Evolutionary conservation across 2,888 invertebrate genomes (phyloP).

Genomic region (Leptinotarsa rubiginosa): DNA sequence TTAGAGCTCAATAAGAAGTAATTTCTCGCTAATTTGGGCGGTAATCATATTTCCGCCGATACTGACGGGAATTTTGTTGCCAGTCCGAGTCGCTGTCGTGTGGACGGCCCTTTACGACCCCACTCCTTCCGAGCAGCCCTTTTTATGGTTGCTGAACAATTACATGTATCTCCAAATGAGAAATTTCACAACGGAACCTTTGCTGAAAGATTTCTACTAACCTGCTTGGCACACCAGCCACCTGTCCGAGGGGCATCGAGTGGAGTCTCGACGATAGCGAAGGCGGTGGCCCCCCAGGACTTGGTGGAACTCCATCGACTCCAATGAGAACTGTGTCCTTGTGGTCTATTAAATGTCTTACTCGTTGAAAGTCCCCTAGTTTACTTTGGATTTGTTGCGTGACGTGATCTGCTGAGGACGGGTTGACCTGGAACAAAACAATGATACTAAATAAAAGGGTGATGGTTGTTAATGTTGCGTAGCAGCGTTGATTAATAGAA

Average conservation of each 20-base stretch:
- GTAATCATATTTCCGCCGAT: no score
- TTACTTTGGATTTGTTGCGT: slow-evolving; percentile 80
- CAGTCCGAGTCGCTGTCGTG: no score
- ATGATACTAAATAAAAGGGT: slow-evolving; percentile 5
- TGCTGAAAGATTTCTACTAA: slow-evolving; percentile 13
- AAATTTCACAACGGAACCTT: neutral
- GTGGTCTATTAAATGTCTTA: slow-evolving; percentile 74
- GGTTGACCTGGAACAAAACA: slow-evolving; percentile 71
- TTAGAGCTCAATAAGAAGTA: no score
- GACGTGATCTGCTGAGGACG: slow-evolving; percentile 72
- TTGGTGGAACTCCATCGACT: slow-evolving; percentile 69
- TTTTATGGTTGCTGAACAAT: no score
- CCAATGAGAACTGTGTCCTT: slow-evolving; percentile 79
- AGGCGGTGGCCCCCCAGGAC: slow-evolving; percentile 69
- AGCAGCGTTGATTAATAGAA: neutral
- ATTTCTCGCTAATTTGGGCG: no score
- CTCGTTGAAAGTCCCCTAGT: slow-evolving; percentile 77
- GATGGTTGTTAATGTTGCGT: neutral
- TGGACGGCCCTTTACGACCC: no score
- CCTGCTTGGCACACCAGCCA: slow-evolving; percentile 43
- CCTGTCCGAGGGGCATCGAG: slow-evolving; percentile 35
- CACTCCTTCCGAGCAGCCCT: no score
- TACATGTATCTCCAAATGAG: no score
- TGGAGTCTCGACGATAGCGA: slow-evolving; percentile 31
- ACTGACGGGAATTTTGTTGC: no score